These are phyloP conservation scores for Stomatorhinus ivindoensis DNA, from an alignment of 2,113 vertebrate species.

Conservation along the genomic window DNA sequence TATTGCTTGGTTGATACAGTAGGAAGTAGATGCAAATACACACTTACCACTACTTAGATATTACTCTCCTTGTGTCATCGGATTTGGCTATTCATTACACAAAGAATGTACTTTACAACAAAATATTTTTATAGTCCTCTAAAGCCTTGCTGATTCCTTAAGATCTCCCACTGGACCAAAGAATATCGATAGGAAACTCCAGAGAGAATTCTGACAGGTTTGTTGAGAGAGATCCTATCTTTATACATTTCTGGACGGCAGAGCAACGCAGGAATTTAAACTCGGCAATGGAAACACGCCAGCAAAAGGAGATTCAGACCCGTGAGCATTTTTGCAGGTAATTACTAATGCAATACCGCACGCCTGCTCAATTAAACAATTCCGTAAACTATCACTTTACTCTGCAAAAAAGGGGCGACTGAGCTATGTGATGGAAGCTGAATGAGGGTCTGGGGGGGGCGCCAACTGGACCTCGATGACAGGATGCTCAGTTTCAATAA, in stretches of 20 bases:
- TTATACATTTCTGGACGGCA: background rate
- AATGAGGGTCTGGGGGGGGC: background rate
- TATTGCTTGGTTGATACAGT: background rate
- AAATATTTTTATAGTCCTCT: background rate
- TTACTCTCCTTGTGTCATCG: background rate
- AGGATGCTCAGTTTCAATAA: background rate
- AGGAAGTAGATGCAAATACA: background rate
- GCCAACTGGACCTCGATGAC: background rate
- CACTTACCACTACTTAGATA: background rate
- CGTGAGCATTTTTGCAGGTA: background rate
- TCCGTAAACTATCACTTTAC: background rate
- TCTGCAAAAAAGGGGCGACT: background rate
- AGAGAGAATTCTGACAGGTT: background rate
- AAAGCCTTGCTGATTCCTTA: background rate
- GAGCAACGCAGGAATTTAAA: background rate
- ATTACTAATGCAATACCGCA: background rate
- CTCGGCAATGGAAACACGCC: background rate
- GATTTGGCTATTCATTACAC: background rate
- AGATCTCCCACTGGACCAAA: background rate
- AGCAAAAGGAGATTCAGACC: background rate
- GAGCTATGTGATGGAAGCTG: background rate
- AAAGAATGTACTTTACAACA: background rate
- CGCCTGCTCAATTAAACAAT: background rate
- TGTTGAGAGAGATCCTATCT: background rate
- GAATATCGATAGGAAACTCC: background rate